A percentile compares a stretch with the other conserved stretches of the same genome.
phyloP scores from a whole-genome alignment of 2,797 vertebrate genomes.

The Arctocebus calabarensis region DNA sequence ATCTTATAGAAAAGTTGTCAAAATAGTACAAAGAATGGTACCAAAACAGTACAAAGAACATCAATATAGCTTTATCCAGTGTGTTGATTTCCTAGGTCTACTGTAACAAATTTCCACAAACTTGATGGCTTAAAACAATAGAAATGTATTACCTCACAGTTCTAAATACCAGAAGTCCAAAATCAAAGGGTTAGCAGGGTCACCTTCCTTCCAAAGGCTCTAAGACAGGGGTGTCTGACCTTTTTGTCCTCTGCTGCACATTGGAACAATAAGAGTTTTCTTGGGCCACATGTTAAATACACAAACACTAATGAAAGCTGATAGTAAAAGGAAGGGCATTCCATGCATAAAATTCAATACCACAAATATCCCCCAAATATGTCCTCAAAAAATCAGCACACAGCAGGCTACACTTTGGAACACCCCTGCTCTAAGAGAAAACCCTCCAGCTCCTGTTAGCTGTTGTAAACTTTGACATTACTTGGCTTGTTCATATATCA shows the following conservation, averaged over 20 bases:
- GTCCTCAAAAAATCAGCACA: too few species aligned
- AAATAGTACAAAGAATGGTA: background rate
- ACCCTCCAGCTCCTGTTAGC: background rate
- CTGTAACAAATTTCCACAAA: background rate
- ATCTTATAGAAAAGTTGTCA: conserved; percentile 18
- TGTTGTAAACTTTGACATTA: background rate
- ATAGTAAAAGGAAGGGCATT: too few species aligned
- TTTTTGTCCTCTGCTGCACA: too few species aligned
- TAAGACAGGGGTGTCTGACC: too few species aligned
- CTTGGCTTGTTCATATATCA: background rate
- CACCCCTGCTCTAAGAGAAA: background rate
- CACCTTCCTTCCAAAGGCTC: background rate
- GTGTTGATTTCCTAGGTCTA: background rate
- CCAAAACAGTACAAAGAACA: background rate
- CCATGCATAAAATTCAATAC: too few species aligned
- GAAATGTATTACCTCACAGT: background rate
- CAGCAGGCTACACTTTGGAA: too few species aligned
- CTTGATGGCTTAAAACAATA: background rate
- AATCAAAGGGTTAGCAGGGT: background rate
- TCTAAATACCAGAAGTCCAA: background rate
- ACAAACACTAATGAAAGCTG: too few species aligned
- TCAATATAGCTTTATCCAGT: background rate
- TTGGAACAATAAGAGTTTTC: too few species aligned
- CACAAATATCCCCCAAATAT: too few species aligned
- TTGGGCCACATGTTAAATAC: too few species aligned